phyloP scores from a whole-genome alignment of 37 sponge, comb jelly and placozoan genomes.

The Mnemiopsis leidyi region DNA sequence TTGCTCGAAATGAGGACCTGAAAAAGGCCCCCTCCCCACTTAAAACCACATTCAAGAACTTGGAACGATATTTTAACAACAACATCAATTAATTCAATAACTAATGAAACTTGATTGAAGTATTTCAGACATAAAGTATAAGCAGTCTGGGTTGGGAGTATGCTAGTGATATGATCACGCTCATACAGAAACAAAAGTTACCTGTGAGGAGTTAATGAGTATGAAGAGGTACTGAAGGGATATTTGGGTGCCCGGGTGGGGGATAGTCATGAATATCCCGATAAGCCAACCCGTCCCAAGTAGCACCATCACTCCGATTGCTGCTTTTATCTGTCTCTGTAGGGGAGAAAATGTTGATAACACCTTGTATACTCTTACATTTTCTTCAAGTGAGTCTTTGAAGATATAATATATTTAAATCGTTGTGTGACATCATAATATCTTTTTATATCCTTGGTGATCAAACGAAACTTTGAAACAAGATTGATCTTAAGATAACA shows the following conservation, averaged over 20 bases:
- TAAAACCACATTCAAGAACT: background rate
- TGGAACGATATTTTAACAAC: background rate
- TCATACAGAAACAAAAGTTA: background rate
- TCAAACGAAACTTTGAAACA: no score
- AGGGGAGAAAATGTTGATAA: background rate
- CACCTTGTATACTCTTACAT: background rate
- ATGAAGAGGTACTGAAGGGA: conserved; percentile 42
- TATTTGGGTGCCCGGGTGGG: background rate
- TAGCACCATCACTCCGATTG: conserved; percentile 43
- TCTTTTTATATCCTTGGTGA: no score
- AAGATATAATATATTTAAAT: no score
- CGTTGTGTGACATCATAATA: no score
- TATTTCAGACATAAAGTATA: no score
- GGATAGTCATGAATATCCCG: conserved; percentile 50
- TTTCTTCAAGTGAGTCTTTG: no score
- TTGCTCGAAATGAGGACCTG: no score
- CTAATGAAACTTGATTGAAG: background rate
- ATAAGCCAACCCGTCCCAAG: conserved; percentile 48
- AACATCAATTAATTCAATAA: background rate
- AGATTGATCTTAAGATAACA: no score
- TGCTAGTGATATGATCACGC: no score
- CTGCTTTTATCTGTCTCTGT: conserved; percentile 53
- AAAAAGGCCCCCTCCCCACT: no score
- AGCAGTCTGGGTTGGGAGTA: no score
- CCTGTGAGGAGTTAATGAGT: conserved; percentile 31